Percentiles rank a stretch among this genome's conserved stretches.
phyloP scores from a whole-genome alignment of 2,888 invertebrate species.

The Uloborus plumipes region DNA sequence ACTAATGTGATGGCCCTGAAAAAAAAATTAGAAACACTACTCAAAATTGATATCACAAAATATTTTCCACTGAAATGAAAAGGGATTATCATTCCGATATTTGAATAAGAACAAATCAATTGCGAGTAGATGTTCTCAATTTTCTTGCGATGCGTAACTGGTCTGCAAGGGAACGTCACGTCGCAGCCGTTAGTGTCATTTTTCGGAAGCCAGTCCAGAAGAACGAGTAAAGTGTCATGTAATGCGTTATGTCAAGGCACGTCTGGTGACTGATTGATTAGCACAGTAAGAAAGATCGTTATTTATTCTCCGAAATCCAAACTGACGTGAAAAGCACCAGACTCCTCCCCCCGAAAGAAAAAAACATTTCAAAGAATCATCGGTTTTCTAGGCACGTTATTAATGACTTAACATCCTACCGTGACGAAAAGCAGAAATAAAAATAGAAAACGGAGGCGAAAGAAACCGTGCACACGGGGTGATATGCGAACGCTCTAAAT shows the following conservation, averaged over 20 bases:
- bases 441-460: conserved; percentile 30
- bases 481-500: conserved; percentile 46
- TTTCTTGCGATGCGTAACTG: too few relatives aligned
- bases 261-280: conserved; percentile 46
- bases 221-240: not conserved
- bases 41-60: too few relatives aligned
- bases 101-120: too few relatives aligned
- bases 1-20: too few relatives aligned
- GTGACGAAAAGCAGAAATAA: conserved; percentile 56
- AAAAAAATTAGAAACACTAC: too few relatives aligned
- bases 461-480: conserved; percentile 25
- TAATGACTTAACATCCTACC: conserved; percentile 56
- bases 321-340: conserved; percentile 38
- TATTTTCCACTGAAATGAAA: too few relatives aligned
- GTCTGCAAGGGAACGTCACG: not conserved
- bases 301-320: conserved; percentile 54
- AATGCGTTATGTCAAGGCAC: conserved; percentile 9
- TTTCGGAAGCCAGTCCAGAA: not conserved
- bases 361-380: conserved; percentile 52
- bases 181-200: not conserved
- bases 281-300: conserved; percentile 14
- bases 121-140: too few relatives aligned
- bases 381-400: conserved; percentile 57
- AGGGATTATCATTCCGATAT: too few relatives aligned
- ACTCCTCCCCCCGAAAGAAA: conserved; percentile 20